Conservation (phyloP, 2,888 invertebrate species). For the Ochropleura leucogaster region DNA sequence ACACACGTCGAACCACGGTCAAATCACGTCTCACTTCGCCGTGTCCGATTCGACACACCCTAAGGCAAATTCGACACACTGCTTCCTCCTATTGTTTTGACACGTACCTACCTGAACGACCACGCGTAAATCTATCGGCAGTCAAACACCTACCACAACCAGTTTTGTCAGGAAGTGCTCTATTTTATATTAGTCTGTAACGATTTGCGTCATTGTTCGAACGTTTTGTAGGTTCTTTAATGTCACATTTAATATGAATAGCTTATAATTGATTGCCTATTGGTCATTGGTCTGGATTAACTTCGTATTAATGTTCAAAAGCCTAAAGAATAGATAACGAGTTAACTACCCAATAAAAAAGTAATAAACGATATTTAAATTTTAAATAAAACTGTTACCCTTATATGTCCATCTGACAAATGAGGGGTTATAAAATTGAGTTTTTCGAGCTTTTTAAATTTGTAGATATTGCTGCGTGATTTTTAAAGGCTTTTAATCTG, state of each 20-base stretch:
- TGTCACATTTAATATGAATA: conserved; percentile 53
- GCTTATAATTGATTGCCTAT: conserved; percentile 32
- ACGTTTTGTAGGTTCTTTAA: conserved; percentile 56
- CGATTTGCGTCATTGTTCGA: conserved; percentile 59
- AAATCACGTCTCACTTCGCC: conserved; percentile 23
- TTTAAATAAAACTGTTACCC: background rate
- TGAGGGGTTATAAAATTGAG: background rate
- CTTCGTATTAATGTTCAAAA: background rate
- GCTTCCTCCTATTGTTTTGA: conserved; percentile 65
- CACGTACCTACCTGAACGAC: conserved; percentile 40
- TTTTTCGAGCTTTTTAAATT: conserved; percentile 8
- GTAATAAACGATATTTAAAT: background rate
- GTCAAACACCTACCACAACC: conserved; percentile 59
- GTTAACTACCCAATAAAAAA: background rate
- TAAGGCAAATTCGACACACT: conserved; percentile 58
- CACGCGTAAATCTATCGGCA: conserved; percentile 39
- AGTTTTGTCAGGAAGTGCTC: conserved; percentile 70
- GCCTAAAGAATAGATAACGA: background rate
- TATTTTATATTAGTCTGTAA: conserved; percentile 62
- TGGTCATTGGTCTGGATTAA: conserved; percentile 16
- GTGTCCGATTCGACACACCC: conserved; percentile 57
- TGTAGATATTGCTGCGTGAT: background rate
- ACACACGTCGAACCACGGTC: background rate
- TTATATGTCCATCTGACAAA: background rate
- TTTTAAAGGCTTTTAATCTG: background rate